Evolutionary conservation across 1,140 invertebrate genomes (phyloP).

Genomic region (Atopsyche davidsoni): DNA sequence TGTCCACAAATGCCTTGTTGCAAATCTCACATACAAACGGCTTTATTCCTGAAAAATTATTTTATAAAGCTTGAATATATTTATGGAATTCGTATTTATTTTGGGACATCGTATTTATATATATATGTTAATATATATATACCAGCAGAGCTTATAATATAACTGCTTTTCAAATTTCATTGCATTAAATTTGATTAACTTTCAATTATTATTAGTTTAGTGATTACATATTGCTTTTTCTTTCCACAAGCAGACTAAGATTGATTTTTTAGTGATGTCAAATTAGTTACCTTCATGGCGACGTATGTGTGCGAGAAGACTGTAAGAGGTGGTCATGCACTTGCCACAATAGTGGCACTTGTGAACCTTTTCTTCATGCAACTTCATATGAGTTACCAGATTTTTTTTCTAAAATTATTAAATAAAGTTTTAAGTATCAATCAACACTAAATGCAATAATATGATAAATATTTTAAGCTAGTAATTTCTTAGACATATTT

Average conservation of each 20-base stretch:
- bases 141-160: too few relatives aligned
- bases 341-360: constrained; percentile 30
- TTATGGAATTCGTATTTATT: too few relatives aligned
- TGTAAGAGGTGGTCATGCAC: constrained; percentile 29
- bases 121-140: too few relatives aligned
- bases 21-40: constrained; percentile 28
- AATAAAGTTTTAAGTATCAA: too few relatives aligned
- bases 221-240: too few relatives aligned
- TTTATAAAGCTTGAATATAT: too few relatives aligned
- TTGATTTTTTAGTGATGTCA: not conserved
- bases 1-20: constrained; percentile 30
- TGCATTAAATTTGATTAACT: not conserved
- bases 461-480: not conserved
- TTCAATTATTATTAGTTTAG: not conserved
- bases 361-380: constrained; percentile 27
- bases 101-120: too few relatives aligned
- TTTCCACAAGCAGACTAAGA: too few relatives aligned
- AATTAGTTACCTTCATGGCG: constrained; percentile 27
- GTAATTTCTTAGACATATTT: too few relatives aligned
- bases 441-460: constrained; percentile 5
- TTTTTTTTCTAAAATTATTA: constrained; percentile 30
- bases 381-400: constrained; percentile 24
- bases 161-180: too few relatives aligned
- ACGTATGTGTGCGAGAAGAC: constrained; percentile 26
- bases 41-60: constrained; percentile 23